These are phyloP conservation scores for Heliconius hortense DNA, from an alignment of 2,888 invertebrate species.

Conservation along the genomic window DNA sequence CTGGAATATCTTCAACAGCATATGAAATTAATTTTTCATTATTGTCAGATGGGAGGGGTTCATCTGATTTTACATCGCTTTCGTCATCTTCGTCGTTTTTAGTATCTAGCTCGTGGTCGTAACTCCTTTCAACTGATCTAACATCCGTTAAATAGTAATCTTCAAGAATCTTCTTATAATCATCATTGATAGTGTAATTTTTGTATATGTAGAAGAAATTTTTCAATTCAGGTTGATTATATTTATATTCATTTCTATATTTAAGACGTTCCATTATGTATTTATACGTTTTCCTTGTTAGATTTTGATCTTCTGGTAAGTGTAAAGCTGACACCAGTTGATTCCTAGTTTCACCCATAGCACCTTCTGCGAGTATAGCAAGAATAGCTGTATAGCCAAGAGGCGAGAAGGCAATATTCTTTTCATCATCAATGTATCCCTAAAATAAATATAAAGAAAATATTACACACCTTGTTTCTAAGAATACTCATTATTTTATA, in stretches of 20 bases:
- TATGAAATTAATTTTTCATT: conserved; percentile 80
- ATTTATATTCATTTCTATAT: conserved; percentile 73
- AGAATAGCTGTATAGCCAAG: conserved; percentile 84
- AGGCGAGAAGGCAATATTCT: conserved; percentile 85
- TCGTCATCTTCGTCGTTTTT: conserved; percentile 57
- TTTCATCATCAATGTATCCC: conserved; percentile 78
- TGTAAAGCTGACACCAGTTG: conserved; percentile 82
- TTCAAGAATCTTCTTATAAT: conserved; percentile 81
- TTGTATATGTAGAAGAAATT: conserved; percentile 86
- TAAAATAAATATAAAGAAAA: conserved; percentile 49
- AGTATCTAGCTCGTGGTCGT: conserved; percentile 52
- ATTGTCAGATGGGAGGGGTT: conserved; percentile 69
- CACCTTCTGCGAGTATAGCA: conserved; percentile 84
- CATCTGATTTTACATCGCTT: conserved; percentile 61
- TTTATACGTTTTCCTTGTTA: conserved; percentile 73
- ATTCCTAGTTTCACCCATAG: conserved; percentile 81
- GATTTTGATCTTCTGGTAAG: conserved; percentile 74
- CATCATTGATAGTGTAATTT: conserved; percentile 83
- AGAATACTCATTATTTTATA: background rate
- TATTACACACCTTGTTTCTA: background rate
- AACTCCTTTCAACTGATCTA: conserved; percentile 76
- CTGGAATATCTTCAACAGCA: conserved; percentile 75
- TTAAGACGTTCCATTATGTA: conserved; percentile 77
- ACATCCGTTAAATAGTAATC: conserved; percentile 84
- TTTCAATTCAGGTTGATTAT: conserved; percentile 83